These are phyloP conservation scores for Ditylenchus weischeri DNA, from an alignment of 2,888 invertebrate species.

Conservation along the genomic window DNA sequence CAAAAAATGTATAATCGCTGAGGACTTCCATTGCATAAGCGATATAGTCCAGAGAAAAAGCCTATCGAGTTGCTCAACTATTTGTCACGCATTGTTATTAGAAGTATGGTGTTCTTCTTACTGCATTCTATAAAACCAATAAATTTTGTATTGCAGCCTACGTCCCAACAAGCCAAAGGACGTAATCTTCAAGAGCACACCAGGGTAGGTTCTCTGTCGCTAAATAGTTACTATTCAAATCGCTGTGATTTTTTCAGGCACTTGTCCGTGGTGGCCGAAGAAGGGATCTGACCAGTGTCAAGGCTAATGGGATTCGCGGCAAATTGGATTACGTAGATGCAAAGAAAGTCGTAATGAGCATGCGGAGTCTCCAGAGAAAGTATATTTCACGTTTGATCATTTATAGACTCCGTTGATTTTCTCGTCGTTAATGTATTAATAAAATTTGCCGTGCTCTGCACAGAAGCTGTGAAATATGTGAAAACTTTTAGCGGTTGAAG, in stretches of 20 bases:
- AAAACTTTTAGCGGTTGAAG: too few species aligned
- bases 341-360: conserved; percentile 60
- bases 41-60: conserved; percentile 44
- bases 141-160: conserved; percentile 59
- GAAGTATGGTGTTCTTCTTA: conserved; percentile 40
- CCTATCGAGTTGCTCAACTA: conserved; percentile 49
- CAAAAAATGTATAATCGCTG: conserved; percentile 7
- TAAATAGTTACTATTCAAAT: not conserved
- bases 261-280: conserved; percentile 79
- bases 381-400: too few species aligned
- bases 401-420: too few species aligned
- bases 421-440: too few species aligned
- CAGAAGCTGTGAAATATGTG: too few species aligned
- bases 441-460: too few species aligned
- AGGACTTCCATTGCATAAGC: conserved; percentile 14
- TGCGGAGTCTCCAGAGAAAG: too few species aligned
- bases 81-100: conserved; percentile 54
- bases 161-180: conserved; percentile 98
- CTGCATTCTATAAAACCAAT: not conserved
- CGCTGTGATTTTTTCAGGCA: conserved; percentile 63
- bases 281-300: conserved; percentile 91
- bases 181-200: conserved; percentile 74
- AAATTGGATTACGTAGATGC: conserved; percentile 91
- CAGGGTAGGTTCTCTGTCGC: conserved; percentile 27
- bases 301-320: conserved; percentile 87